phyloP scores from a whole-genome alignment of 1,140 invertebrate species.

The Streblospio benedicti region DNA sequence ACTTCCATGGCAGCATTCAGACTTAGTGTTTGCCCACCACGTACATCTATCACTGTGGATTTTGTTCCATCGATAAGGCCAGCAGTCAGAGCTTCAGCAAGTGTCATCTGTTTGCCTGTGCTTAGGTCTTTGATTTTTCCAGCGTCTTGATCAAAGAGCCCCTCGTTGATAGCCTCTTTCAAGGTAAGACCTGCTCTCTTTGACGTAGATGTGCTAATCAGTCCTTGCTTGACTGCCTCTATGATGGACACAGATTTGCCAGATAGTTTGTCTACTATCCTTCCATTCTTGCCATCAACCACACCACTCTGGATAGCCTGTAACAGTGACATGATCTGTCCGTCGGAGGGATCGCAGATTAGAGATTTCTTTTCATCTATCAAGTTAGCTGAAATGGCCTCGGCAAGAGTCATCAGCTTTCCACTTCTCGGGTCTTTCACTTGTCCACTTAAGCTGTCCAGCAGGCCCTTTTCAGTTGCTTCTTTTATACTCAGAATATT shows the following conservation, averaged over 20 bases:
- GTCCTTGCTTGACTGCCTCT: conserved; percentile 60
- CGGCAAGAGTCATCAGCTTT: conserved; percentile 49
- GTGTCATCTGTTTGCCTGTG: conserved; percentile 65
- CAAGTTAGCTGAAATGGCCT: conserved; percentile 65
- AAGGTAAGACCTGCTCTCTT: conserved; percentile 64
- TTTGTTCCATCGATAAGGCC: conserved; percentile 57
- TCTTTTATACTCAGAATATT: conserved; percentile 15
- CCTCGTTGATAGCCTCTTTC: conserved; percentile 55
- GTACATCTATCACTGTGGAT: too few relatives aligned
- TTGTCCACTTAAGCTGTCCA: conserved; percentile 37
- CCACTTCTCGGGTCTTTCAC: conserved; percentile 15
- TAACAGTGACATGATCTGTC: conserved; percentile 53
- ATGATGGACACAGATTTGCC: conserved; percentile 80
- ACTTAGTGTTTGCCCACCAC: too few relatives aligned
- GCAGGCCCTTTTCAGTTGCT: conserved; percentile 19
- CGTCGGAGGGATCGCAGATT: background rate
- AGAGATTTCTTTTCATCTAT: conserved; percentile 63
- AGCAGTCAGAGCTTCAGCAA: conserved; percentile 63
- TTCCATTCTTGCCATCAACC: conserved; percentile 56
- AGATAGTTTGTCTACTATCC: conserved; percentile 64
- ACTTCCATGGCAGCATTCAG: too few relatives aligned
- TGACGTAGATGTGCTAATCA: conserved; percentile 60
- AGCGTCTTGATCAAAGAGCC: conserved; percentile 64
- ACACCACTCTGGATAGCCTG: conserved; percentile 68
- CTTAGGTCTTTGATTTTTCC: conserved; percentile 72